Percentiles rank a stretch among this genome's conserved stretches.
phyloP scores from a whole-genome alignment of 2,113 vertebrate species.

The Gymnarchus niloticus region DNA sequence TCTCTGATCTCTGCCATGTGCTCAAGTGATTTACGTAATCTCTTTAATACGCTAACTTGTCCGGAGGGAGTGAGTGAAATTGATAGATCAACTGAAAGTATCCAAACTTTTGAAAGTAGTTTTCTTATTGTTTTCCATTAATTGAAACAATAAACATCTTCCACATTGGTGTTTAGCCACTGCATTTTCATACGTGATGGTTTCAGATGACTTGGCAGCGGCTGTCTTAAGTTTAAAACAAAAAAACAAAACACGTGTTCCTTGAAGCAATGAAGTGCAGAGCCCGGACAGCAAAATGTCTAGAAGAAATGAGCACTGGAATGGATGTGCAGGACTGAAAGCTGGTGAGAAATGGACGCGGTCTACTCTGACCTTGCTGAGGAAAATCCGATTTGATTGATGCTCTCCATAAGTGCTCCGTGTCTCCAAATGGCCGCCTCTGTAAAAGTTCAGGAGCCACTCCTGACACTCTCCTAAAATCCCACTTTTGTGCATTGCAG shows the following conservation, averaged over 20 bases:
- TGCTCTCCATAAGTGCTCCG: no score
- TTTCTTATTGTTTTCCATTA: background rate
- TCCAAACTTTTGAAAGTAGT: background rate
- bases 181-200: background rate
- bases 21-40: constrained; percentile 11
- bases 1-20: constrained; percentile 2
- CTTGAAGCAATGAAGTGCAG: background rate
- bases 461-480: background rate
- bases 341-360: background rate
- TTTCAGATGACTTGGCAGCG: background rate
- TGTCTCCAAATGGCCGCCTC: no score
- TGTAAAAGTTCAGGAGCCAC: no score
- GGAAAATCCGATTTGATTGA: background rate
- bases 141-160: background rate
- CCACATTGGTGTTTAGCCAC: background rate
- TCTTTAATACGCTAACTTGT: background rate
- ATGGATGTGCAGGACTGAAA: background rate
- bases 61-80: background rate
- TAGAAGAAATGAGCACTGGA: background rate
- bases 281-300: background rate
- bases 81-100: background rate
- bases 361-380: background rate
- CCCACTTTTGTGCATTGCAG: background rate
- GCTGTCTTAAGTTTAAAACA: no score
- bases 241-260: background rate